Conservation (phyloP, 2,888 invertebrate genomes). For the Dynastes tityus region DNA sequence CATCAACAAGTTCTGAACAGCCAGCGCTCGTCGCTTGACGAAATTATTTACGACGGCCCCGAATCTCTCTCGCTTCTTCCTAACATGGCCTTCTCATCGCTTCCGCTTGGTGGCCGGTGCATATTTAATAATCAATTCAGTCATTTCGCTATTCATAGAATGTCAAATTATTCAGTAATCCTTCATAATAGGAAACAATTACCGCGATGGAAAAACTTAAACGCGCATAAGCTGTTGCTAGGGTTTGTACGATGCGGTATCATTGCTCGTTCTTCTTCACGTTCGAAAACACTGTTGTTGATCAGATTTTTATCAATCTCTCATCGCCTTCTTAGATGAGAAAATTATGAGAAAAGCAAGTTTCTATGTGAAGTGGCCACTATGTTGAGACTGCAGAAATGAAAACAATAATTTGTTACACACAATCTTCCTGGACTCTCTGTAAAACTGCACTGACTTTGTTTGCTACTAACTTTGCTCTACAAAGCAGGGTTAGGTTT, state of each 20-base stretch:
- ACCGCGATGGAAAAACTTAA: constrained; percentile 23
- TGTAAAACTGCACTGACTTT: too few relatives aligned
- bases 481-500: too few relatives aligned
- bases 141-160: constrained; percentile 37
- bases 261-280: not conserved
- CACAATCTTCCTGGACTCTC: too few relatives aligned
- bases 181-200: constrained; percentile 33
- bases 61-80: not conserved
- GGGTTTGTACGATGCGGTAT: not conserved
- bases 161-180: constrained; percentile 32
- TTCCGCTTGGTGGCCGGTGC: constrained; percentile 6
- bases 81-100: not conserved
- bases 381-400: too few relatives aligned
- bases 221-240: not conserved
- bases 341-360: too few relatives aligned
- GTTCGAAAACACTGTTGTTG: not conserved
- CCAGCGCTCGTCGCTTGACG: not conserved
- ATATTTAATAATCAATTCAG: constrained; percentile 36
- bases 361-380: too few relatives aligned
- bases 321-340: not conserved
- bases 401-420: too few relatives aligned
- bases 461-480: too few relatives aligned
- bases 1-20: too few relatives aligned
- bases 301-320: not conserved
- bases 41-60: not conserved